Percentiles rank a stretch among this genome's conserved stretches.
phyloP scores from a whole-genome alignment of 37 sponge, comb jelly and placozoan species.

The Beroe forskalii region DNA sequence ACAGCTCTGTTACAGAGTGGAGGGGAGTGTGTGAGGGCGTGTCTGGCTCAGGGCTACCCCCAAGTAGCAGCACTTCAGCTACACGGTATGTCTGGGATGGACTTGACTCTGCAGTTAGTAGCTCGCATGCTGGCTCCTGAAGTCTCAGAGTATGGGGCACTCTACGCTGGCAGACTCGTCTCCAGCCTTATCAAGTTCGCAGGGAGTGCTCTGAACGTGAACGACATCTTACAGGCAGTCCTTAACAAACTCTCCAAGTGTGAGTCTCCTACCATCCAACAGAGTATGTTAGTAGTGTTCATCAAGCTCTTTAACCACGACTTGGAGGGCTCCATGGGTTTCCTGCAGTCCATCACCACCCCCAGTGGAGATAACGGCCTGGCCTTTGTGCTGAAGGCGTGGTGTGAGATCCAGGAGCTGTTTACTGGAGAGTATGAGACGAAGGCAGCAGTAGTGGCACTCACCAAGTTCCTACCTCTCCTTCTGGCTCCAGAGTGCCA shows the following conservation, averaged over 20 bases:
- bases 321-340: constrained; percentile 20
- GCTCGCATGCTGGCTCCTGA: constrained; percentile 9
- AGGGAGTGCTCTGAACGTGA: constrained; percentile 16
- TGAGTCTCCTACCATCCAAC: constrained; percentile 24
- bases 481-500: background rate
- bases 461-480: constrained; percentile 42
- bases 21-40: constrained; percentile 47
- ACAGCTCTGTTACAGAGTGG: constrained; percentile 29
- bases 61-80: background rate
- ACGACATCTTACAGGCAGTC: constrained; percentile 34
- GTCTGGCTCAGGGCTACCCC: background rate
- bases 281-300: constrained; percentile 12
- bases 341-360: constrained; percentile 29
- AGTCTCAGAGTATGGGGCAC: constrained; percentile 1
- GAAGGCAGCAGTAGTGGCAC: constrained; percentile 14
- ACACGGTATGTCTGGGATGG: constrained; percentile 14
- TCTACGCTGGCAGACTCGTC: constrained; percentile 25
- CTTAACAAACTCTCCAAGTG: constrained; percentile 40
- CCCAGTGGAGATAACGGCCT: constrained; percentile 31
- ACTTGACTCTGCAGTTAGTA: constrained; percentile 15
- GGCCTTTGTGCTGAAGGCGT: constrained; percentile 7
- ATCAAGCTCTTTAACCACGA: constrained; percentile 53
- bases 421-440: constrained; percentile 47
- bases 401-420: constrained; percentile 55
- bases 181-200: constrained; percentile 12